A percentile compares a stretch with the other conserved stretches of the same genome.
phyloP scores from a whole-genome alignment of 1,140 invertebrate genomes.

The Atta colombica region DNA sequence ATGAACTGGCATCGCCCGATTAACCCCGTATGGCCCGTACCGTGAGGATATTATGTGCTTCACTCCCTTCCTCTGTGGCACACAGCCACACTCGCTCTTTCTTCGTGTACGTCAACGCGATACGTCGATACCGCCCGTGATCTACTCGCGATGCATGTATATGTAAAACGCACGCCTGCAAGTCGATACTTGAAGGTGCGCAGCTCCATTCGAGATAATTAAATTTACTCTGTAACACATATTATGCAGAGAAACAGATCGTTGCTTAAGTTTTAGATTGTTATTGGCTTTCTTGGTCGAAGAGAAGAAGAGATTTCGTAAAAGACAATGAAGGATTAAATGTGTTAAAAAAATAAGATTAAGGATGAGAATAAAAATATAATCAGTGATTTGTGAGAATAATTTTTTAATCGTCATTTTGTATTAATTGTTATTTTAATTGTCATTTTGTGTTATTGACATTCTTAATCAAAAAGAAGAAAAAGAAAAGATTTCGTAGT shows the following conservation, averaged over 20 bases:
- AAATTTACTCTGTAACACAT: neutral
- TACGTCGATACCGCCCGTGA: slow-evolving; percentile 40
- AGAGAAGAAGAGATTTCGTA: neutral
- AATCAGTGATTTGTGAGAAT: neutral
- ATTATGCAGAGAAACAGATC: neutral
- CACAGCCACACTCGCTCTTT: slow-evolving; percentile 14
- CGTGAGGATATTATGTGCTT: slow-evolving; percentile 79
- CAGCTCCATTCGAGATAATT: slow-evolving; percentile 13
- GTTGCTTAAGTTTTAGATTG: neutral
- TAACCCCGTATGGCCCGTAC: slow-evolving; percentile 76
- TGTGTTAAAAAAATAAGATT: neutral
- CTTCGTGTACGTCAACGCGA: slow-evolving; percentile 14
- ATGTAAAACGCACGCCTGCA: slow-evolving; percentile 28
- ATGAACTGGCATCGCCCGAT: slow-evolving; percentile 84
- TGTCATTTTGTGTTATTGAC: neutral
- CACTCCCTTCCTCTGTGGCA: slow-evolving; percentile 60
- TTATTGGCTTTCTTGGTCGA: neutral
- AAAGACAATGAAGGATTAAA: neutral
- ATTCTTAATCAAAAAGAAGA: neutral
- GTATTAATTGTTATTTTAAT: no score
- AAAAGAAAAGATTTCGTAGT: neutral
- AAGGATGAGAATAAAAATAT: neutral
- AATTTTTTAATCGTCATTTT: neutral
- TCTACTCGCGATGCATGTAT: neutral
- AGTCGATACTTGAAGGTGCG: slow-evolving; percentile 29